Evolutionary conservation across 2,888 invertebrate species (phyloP).

Genomic region (Cantharis nigra): DNA sequence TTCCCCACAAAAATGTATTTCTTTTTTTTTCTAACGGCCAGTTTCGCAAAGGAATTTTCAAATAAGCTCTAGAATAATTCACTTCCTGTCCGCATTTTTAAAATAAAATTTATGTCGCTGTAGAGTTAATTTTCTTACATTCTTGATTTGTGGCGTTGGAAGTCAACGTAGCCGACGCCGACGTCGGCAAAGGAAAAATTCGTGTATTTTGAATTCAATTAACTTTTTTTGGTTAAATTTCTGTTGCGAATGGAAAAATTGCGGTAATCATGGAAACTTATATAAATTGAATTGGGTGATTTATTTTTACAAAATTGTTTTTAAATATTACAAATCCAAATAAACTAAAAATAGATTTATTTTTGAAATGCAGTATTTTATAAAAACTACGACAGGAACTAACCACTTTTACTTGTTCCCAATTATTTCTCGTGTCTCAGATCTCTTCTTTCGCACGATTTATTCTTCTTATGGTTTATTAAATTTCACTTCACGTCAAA

Average conservation of each 20-base stretch:
- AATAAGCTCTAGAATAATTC: neutral
- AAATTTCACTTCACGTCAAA: slow-evolving; percentile 22
- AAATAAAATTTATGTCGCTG: neutral
- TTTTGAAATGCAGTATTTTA: slow-evolving; percentile 11
- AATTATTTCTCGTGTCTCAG: slow-evolving; percentile 23
- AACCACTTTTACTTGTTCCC: slow-evolving; percentile 22
- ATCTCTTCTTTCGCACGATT: slow-evolving; percentile 16
- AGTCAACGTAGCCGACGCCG: neutral
- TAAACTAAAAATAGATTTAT: slow-evolving; percentile 6
- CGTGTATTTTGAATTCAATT: neutral
- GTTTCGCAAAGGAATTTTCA: neutral
- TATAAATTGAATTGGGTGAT: neutral
- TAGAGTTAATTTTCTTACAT: neutral
- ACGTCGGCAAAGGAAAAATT: neutral
- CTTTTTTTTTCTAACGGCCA: neutral
- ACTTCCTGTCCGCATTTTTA: neutral
- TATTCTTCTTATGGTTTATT: slow-evolving; percentile 20
- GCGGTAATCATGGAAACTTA: neutral
- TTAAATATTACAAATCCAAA: neutral
- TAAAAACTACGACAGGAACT: slow-evolving; percentile 10
- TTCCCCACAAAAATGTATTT: neutral
- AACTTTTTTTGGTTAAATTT: neutral
- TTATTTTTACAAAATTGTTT: neutral
- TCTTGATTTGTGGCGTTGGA: neutral
- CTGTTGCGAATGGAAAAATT: neutral